These are phyloP conservation scores for Egretta garzetta DNA, from an alignment of 2,113 vertebrate genomes.

Conservation along the genomic window DNA sequence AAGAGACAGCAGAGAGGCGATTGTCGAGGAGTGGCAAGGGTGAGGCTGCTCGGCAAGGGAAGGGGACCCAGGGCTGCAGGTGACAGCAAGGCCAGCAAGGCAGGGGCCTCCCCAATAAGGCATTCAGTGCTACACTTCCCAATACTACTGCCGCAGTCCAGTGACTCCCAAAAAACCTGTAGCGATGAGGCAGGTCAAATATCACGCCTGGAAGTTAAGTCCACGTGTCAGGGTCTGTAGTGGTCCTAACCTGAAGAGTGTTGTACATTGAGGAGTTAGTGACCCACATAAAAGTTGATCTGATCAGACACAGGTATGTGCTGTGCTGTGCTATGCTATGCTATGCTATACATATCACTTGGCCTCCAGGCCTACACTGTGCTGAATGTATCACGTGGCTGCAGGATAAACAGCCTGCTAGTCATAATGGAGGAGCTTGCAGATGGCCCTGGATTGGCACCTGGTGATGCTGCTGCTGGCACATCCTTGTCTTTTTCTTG, in stretches of 20 bases:
- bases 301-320: neutral
- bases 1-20: neutral
- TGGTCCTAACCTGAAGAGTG: neutral
- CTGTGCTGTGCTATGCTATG: neutral
- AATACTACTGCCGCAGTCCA: neutral
- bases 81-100: neutral
- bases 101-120: fast-evolving
- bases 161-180: neutral
- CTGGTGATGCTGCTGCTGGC: fast-evolving
- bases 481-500: neutral
- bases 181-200: neutral
- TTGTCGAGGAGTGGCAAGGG: neutral
- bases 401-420: neutral
- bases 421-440: neutral
- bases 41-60: neutral
- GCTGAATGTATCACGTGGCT: neutral
- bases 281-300: neutral
- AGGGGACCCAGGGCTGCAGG: neutral
- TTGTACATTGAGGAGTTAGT: neutral
- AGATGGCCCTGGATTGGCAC: fast-evolving
- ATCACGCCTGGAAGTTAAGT: neutral
- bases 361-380: neutral
- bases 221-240: neutral
- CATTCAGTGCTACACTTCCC: neutral
- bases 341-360: neutral